Evolutionary conservation across 2,888 invertebrate genomes (phyloP), one percentile per base, ranked within the genome.

Genomic region (Andricus quercusramuli): DNA sequence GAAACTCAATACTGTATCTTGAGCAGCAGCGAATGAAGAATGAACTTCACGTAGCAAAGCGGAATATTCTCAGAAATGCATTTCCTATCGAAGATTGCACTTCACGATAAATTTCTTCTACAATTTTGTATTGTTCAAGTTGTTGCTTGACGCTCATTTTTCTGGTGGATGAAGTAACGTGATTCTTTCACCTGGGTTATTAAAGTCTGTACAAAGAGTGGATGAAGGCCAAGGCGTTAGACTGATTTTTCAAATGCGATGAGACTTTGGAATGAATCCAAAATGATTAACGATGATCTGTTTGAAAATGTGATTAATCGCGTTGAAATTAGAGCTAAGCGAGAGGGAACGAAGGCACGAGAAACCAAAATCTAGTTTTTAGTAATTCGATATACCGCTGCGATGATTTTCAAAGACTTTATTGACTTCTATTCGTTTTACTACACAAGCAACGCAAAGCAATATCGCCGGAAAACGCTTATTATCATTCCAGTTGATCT

Each of bases 1-100:
- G 29, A 17, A 74, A 56, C 67, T 83, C 83, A 80, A 78, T 83
- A 79, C 51, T 59, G n/a, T 29, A 37, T 51, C 79, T 85, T 85
- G 62, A 76, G 82, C 81, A 78, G 77, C 67, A 44, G 64, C 70
- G 51, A 13, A 41, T 56, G 78, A 80, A 68, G 59, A 66, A 79
- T 76, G 67, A 74, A 80, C 81, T 82, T 82, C 77, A 81, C 82
- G 82, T 79, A 78, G 78, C 77, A 79, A 68, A 68, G 47, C 22
- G 22, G 15, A 47, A 68, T 83, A 85, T 82, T 86, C 86, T 86
- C 78, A 84, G 86, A 83, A 86, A 89, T 87, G 90, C 90, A 91
- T 91, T 91, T 89, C 91, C 88, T 85, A 85, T 86, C 80, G 83
- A 91, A 91, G 90, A 90, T 90, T 91, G 90, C 89, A 83, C 83